These are phyloP conservation scores for Chrysogorgia sp. DNA, from an alignment of 92 coral and sea anemone species.

Conservation along the genomic window DNA sequence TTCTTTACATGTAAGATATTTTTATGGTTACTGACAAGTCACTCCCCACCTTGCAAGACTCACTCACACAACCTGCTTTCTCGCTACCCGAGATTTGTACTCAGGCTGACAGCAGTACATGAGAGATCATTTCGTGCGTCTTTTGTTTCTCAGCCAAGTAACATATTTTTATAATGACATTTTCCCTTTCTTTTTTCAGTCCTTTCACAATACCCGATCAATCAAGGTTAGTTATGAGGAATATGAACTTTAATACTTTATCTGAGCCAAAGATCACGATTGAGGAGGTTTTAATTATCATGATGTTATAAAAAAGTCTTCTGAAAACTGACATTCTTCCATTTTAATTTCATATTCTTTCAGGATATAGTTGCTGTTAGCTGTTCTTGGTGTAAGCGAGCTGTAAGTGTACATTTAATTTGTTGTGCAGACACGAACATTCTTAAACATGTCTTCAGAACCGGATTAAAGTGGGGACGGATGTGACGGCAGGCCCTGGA, in stretches of 20 bases:
- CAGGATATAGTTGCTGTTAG: conserved; percentile 97
- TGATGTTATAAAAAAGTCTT: no score
- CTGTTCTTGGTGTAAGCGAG: conserved; percentile 98
- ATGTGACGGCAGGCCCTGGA: no score
- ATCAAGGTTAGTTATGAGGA: conserved; percentile 27
- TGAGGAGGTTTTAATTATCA: no score
- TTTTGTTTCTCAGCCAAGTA: background rate
- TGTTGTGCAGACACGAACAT: no score
- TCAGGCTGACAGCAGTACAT: no score
- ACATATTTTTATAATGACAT: background rate
- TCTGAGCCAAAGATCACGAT: no score
- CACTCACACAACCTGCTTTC: no score
- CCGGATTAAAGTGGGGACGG: no score
- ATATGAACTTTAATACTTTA: background rate
- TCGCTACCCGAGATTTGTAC: no score
- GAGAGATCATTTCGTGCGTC: background rate
- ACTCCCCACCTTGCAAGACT: no score
- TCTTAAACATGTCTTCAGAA: no score
- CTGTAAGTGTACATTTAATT: conserved; percentile 72
- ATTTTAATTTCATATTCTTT: conserved; percentile 2
- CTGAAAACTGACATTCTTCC: background rate
- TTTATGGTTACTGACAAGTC: no score
- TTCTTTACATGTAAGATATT: background rate
- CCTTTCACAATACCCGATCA: conserved; percentile 91
- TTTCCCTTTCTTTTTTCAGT: conserved; percentile 58